Evolutionary conservation across 64 coral and sea anemone species (phyloP).

Genomic region (Stylophora pistillata): DNA sequence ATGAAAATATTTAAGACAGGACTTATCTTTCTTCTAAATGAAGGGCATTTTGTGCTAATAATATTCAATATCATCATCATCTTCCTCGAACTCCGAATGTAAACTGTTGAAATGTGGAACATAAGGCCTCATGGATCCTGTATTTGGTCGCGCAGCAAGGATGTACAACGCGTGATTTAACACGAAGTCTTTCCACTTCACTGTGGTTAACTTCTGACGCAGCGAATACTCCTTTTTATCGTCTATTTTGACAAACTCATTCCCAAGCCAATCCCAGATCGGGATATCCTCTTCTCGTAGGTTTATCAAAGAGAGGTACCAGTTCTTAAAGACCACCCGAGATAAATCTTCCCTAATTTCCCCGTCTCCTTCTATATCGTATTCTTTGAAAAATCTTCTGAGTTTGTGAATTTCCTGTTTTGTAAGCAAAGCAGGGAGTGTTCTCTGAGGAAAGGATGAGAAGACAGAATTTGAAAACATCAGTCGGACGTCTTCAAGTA

Average conservation of each 20-base stretch:
- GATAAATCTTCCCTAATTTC: constrained; percentile 32
- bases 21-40: too few relatives aligned
- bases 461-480: not conserved
- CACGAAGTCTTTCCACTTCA: constrained; percentile 53
- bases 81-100: not conserved
- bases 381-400: constrained; percentile 39
- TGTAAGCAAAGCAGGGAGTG: constrained; percentile 37
- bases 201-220: not conserved
- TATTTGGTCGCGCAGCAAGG: constrained; percentile 65
- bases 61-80: not conserved
- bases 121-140: constrained; percentile 42
- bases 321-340: constrained; percentile 35
- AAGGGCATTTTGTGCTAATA: not conserved
- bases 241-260: not conserved
- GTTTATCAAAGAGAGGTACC: constrained; percentile 73
- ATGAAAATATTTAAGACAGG: too few relatives aligned
- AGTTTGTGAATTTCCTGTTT: constrained; percentile 58
- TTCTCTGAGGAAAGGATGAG: constrained; percentile 21
- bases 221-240: not conserved
- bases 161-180: constrained; percentile 36
- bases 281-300: constrained; percentile 16
- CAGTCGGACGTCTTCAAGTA: not conserved
- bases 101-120: constrained; percentile 34
- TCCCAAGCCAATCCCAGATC: constrained; percentile 45
- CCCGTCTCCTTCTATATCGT: constrained; percentile 28